Conservation (phyloP, 2,888 invertebrate species). For the Disparrhopalites patrizii region DNA sequence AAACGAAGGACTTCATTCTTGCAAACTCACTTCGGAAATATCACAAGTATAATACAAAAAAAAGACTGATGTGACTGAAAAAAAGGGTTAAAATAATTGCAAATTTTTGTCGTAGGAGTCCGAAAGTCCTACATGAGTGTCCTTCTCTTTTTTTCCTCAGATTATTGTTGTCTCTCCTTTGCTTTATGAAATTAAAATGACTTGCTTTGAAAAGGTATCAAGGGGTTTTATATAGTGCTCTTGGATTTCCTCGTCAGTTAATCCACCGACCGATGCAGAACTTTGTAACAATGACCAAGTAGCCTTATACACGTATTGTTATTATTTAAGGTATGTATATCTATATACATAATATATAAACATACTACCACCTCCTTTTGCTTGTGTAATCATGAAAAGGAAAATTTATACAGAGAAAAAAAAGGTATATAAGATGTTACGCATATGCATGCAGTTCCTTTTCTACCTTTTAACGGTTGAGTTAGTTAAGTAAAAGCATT, state of each 20-base stretch:
- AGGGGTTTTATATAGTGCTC: constrained; percentile 32
- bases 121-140: no score
- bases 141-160: no score
- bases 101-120: no score
- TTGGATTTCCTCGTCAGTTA: constrained; percentile 17
- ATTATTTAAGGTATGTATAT: not conserved
- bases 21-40: not conserved
- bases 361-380: not conserved
- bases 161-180: constrained; percentile 1
- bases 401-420: no score
- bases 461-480: constrained; percentile 6
- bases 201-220: constrained; percentile 26
- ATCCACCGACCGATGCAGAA: not conserved
- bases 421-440: not conserved
- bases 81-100: not conserved
- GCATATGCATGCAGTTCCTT: constrained; percentile 1
- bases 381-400: not conserved
- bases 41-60: not conserved
- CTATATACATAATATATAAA: no score
- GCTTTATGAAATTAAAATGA: constrained; percentile 24
- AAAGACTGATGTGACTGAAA: not conserved
- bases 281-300: not conserved
- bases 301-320: not conserved
- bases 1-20: not conserved
- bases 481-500: not conserved